These are phyloP conservation scores for Nephrotoma appendiculata DNA, from an alignment of 2,888 invertebrate genomes.

Conservation along the genomic window DNA sequence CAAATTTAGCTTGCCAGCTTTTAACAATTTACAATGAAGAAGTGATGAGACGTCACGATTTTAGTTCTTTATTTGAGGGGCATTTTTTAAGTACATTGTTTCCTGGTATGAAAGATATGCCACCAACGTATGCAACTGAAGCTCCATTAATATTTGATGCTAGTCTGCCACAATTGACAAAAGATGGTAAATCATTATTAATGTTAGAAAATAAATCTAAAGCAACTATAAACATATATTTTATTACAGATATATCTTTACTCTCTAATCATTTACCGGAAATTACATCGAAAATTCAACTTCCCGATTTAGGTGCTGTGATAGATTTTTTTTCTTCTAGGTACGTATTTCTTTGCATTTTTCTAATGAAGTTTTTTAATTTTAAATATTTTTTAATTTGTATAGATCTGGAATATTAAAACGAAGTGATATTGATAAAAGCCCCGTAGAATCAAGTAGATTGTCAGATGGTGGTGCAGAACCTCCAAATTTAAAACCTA, in stretches of 20 bases:
- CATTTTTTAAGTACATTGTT: constrained; percentile 77
- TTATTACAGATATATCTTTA: constrained; percentile 40
- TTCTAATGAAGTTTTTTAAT: not conserved
- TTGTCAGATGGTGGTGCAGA: not conserved
- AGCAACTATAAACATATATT: not conserved
- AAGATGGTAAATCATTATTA: constrained; percentile 15
- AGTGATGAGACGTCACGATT: constrained; percentile 58
- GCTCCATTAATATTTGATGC: constrained; percentile 64
- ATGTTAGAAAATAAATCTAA: not conserved
- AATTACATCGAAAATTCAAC: constrained; percentile 45
- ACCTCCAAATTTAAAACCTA: constrained; percentile 22
- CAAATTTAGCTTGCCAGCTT: constrained; percentile 62
- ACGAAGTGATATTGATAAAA: not conserved
- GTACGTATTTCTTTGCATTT: constrained; percentile 19
- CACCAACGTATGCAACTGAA: constrained; percentile 72
- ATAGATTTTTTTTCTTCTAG: constrained; percentile 57
- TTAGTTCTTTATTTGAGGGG: constrained; percentile 61
- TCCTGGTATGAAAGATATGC: constrained; percentile 78
- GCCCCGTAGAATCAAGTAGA: not conserved
- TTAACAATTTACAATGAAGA: constrained; percentile 74
- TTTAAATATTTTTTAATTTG: not conserved
- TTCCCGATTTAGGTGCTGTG: constrained; percentile 52
- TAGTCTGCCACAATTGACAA: constrained; percentile 46
- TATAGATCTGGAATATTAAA: constrained; percentile 9
- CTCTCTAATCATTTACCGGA: constrained; percentile 52